These are phyloP conservation scores for Trissolcus basalis DNA, from an alignment of 1,140 invertebrate genomes.

Conservation along the genomic window DNA sequence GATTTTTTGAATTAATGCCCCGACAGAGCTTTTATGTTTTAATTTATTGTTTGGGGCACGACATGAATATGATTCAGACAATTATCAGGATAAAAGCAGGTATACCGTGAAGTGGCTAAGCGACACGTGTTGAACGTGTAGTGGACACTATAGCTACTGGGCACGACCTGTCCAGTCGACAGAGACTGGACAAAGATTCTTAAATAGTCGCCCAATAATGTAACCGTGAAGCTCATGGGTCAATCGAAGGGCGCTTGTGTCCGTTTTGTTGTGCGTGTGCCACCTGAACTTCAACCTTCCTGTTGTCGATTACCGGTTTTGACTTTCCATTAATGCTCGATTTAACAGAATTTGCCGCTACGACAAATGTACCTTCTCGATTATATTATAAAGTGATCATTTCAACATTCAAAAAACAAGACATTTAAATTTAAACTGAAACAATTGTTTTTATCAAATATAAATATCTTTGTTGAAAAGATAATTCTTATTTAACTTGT, in stretches of 20 bases:
- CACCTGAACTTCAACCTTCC: slow-evolving; percentile 18
- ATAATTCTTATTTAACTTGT: too few species aligned
- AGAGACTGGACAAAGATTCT: slow-evolving; percentile 28
- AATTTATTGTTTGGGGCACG: slow-evolving; percentile 1
- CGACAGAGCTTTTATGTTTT: neutral
- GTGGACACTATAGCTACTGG: slow-evolving; percentile 28
- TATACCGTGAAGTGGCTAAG: slow-evolving; percentile 32
- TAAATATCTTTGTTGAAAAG: too few species aligned
- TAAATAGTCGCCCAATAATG: slow-evolving; percentile 34
- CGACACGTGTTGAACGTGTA: slow-evolving; percentile 35
- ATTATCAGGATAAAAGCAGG: slow-evolving; percentile 21
- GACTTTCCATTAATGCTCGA: slow-evolving; percentile 13
- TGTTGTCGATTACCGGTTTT: slow-evolving; percentile 26
- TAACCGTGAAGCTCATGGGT: slow-evolving; percentile 26
- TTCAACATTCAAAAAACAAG: too few species aligned
- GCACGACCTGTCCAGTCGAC: slow-evolving; percentile 29
- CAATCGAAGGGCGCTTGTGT: slow-evolving; percentile 32
- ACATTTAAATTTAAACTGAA: too few species aligned
- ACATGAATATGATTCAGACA: slow-evolving; percentile 5
- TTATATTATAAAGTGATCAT: too few species aligned
- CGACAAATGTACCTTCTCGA: neutral
- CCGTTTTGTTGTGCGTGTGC: slow-evolving; percentile 19
- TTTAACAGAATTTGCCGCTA: slow-evolving; percentile 11
- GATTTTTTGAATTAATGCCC: neutral
- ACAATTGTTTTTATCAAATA: too few species aligned